Base-by-base conservation (phyloP, 2,888 invertebrate genomes). In the Ophion obscuratus region DNA sequence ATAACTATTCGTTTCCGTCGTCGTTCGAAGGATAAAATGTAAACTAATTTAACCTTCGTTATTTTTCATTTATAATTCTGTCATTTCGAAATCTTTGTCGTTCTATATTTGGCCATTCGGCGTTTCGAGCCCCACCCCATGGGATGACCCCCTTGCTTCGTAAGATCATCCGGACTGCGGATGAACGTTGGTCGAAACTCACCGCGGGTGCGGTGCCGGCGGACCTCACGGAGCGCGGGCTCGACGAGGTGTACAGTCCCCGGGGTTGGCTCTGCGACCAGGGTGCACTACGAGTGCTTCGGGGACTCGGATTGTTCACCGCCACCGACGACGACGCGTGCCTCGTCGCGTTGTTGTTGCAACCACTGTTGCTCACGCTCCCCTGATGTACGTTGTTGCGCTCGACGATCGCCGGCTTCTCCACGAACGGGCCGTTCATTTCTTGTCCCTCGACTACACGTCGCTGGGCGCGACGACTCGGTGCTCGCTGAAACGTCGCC, bases 261-360 rank as follows among this genome's bases (percentile, higher is more conserved):
- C 97, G 96, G 68, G 96, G 96, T 92, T 96, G 96, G 44, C 96
- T 96, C 87, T 97, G 97, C 44, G 96, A 96, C 97, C 97, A 97
- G 5, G 97, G 97, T 0, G 98, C 98, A 90, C 98, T 98, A 85
- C 97, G 96, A 9, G 97, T 97, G 91, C 98, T 98, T 71, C 97
- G 96, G 1, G 98, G 98, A 86, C 94, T 94, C 47, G 93, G 92
- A 85, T 90, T 92, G 83, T 89, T 92, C 9, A 92, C 87, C 44
- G 53, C 53, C 11, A 92, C 87, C 44, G 53, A 11, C 4, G 53
- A 53, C 3, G 64, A 27, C 6, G 14, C 73, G 66, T 83, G 81
- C 59, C 93, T 91, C 82, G 92, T 90, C 7, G 90, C 68, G 74
- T 84, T 90, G 53, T 88, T 90, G 78, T 53, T 53, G 53, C 14